Percentiles rank a stretch among this genome's conserved stretches.
Evolutionary conservation across 2,888 invertebrate genomes (phyloP).

Genomic region (Syrphus vitripennis): DNA sequence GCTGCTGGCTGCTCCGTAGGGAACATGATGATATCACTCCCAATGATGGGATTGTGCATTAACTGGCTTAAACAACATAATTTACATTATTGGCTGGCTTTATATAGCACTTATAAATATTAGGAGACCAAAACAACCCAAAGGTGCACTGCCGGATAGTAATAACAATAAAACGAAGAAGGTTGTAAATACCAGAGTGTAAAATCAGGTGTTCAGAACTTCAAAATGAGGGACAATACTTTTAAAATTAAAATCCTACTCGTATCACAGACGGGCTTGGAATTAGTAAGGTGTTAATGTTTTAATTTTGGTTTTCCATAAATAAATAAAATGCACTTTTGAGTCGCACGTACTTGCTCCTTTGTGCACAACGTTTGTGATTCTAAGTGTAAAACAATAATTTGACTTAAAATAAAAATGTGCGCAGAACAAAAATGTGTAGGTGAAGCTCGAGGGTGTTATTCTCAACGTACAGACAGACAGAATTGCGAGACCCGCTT

Average conservation of each 20-base stretch:
- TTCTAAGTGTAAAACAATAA: too few species aligned
- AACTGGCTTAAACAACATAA: slow-evolving; percentile 66
- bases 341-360: too few species aligned
- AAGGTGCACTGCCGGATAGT: slow-evolving; percentile 30
- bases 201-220: slow-evolving; percentile 57
- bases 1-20: too few species aligned
- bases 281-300: neutral
- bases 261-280: neutral
- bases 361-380: too few species aligned
- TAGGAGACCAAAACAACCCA: slow-evolving; percentile 24
- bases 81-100: slow-evolving; percentile 37
- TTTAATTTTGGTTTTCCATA: neutral
- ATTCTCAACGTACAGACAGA: too few species aligned
- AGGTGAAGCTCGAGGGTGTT: too few species aligned
- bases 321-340: too few species aligned
- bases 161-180: slow-evolving; percentile 41
- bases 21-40: slow-evolving; percentile 53
- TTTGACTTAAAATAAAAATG: too few species aligned
- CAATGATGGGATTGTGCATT: neutral
- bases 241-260: neutral
- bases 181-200: slow-evolving; percentile 28
- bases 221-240: slow-evolving; percentile 26
- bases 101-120: slow-evolving; percentile 12
- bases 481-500: too few species aligned
- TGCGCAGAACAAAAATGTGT: too few species aligned